Evolutionary conservation across 2,113 vertebrate genomes (phyloP).

Genomic region (Cynoglossus semilaevis): DNA sequence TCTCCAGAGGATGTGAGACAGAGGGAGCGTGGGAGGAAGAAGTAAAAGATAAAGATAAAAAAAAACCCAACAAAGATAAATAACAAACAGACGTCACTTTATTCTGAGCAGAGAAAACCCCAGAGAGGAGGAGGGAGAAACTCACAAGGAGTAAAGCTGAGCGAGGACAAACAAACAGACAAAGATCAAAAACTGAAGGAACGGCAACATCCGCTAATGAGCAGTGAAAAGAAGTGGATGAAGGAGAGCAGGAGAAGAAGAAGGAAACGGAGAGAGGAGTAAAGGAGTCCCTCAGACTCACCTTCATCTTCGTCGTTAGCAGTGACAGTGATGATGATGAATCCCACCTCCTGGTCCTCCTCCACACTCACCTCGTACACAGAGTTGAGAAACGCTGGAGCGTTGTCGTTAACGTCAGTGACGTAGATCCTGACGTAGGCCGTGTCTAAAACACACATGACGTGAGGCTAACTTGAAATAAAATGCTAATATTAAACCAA

Average conservation of each 20-base stretch:
- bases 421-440: conserved; percentile 86
- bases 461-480: too few relatives aligned
- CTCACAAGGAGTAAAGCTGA: conserved; percentile 41
- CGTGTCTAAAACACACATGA: conserved; percentile 71
- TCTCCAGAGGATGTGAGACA: too few relatives aligned
- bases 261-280: background rate
- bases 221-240: conserved; percentile 49
- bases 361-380: conserved; percentile 83
- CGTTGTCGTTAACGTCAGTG: conserved; percentile 88
- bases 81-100: conserved; percentile 29
- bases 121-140: conserved; percentile 55
- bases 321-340: conserved; percentile 83
- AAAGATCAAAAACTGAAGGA: conserved; percentile 72
- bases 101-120: conserved; percentile 37
- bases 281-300: conserved; percentile 49
- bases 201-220: conserved; percentile 65
- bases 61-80: conserved; percentile 11
- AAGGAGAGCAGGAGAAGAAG: too few relatives aligned
- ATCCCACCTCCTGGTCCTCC: conserved; percentile 86
- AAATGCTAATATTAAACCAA: too few relatives aligned
- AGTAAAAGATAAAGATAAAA: background rate
- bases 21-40: too few relatives aligned
- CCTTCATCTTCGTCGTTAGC: conserved; percentile 88
- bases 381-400: conserved; percentile 76
- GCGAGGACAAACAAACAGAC: conserved; percentile 74